phyloP scores from a whole-genome alignment of 2,888 invertebrate genomes.

The Noctua comes region DNA sequence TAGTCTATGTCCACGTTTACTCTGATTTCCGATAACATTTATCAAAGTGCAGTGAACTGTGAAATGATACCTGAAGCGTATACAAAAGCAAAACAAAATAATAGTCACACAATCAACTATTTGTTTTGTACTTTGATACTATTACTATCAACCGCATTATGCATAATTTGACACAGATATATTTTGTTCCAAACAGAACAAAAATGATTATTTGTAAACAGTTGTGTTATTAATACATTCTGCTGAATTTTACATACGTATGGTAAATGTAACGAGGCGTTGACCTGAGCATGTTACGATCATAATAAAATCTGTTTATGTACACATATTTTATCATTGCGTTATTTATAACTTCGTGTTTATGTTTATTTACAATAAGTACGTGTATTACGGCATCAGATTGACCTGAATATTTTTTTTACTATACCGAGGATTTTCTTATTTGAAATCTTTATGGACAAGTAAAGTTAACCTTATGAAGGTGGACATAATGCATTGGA shows the following conservation, averaged over 20 bases:
- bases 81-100: conserved; percentile 13
- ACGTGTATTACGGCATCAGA: conserved; percentile 11
- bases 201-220: conserved; percentile 34
- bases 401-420: conserved; percentile 42
- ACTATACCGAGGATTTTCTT: background rate
- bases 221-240: conserved; percentile 18
- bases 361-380: conserved; percentile 49
- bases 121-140: conserved; percentile 42
- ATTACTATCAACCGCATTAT: background rate
- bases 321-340: conserved; percentile 44
- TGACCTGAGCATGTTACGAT: conserved; percentile 49
- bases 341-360: conserved; percentile 38
- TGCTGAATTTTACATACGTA: conserved; percentile 36
- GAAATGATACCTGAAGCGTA: conserved; percentile 27
- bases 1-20: background rate
- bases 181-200: conserved; percentile 41
- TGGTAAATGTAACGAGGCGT: conserved; percentile 30
- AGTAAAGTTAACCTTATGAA: background rate
- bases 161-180: conserved; percentile 37
- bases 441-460: background rate
- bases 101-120: conserved; percentile 20
- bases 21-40: conserved; percentile 30
- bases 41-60: conserved; percentile 41
- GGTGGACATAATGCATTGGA: background rate
- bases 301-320: conserved; percentile 57